A percentile compares a stretch with the other conserved stretches of the same genome.
Conservation (phyloP, 2,888 invertebrate genomes). For the Stenolophus ochropezus region DNA sequence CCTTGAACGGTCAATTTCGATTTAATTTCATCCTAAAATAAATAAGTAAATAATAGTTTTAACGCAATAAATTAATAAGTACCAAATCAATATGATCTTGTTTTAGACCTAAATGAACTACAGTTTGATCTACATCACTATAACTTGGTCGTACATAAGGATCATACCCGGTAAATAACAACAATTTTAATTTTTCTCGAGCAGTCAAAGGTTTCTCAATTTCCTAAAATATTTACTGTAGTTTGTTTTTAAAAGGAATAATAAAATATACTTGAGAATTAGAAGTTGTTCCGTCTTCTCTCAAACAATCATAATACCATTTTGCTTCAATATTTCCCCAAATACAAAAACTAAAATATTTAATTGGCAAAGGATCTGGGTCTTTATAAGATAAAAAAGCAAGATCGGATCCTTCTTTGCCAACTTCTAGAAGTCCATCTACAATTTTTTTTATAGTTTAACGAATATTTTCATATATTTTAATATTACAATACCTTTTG, state of each 20-base stretch:
- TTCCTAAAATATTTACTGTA: constrained; percentile 65
- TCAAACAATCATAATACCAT: constrained; percentile 81
- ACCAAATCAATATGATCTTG: constrained; percentile 68
- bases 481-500: too few species aligned
- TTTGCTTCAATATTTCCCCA: constrained; percentile 81
- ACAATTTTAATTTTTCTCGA: constrained; percentile 75
- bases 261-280: constrained; percentile 64
- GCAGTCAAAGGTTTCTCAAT: constrained; percentile 73
- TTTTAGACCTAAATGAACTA: constrained; percentile 66
- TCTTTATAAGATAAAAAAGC: constrained; percentile 79
- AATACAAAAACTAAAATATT: constrained; percentile 81
- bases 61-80: constrained; percentile 50
- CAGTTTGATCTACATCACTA: constrained; percentile 65
- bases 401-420: constrained; percentile 77
- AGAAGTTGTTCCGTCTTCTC: constrained; percentile 68
- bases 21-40: constrained; percentile 69
- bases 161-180: constrained; percentile 74
- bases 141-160: constrained; percentile 70
- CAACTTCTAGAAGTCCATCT: constrained; percentile 80
- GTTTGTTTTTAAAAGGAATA: not conserved
- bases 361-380: constrained; percentile 76
- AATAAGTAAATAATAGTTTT: too few species aligned
- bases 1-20: constrained; percentile 70
- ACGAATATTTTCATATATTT: too few species aligned
- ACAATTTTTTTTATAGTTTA: constrained; percentile 59